phyloP scores from a whole-genome alignment of 2,797 vertebrate genomes.

The Hippoglossus hippoglossus region DNA sequence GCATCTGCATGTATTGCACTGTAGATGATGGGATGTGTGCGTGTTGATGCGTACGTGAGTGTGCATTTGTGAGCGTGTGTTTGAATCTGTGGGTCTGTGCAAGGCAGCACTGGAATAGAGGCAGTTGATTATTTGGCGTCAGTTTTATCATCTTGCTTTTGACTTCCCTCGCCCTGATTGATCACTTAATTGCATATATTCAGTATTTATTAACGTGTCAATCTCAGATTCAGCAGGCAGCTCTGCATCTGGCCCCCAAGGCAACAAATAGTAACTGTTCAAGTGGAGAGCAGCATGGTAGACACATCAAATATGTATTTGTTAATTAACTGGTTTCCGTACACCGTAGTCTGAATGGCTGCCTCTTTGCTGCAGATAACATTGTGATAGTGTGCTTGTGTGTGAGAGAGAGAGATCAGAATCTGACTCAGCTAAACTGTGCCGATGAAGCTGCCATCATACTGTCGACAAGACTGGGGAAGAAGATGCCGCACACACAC shows the following conservation, averaged over 20 bases:
- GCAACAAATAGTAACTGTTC: slow-evolving; percentile 34
- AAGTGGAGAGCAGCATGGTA: slow-evolving; percentile 29
- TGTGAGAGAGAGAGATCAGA: slow-evolving; percentile 8
- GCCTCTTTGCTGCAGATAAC: slow-evolving; percentile 2
- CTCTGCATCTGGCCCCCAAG: slow-evolving; percentile 24
- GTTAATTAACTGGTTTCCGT: slow-evolving; percentile 37
- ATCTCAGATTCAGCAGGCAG: slow-evolving; percentile 24
- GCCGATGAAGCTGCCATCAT: slow-evolving; percentile 57
- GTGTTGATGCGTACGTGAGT: not conserved
- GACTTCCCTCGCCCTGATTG: slow-evolving; percentile 34
- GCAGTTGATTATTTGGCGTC: slow-evolving; percentile 23
- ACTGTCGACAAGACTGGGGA: slow-evolving; percentile 48
- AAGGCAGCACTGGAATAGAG: slow-evolving; percentile 27
- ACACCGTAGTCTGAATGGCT: slow-evolving; percentile 4
- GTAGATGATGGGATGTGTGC: slow-evolving; percentile 29
- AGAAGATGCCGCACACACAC: slow-evolving; percentile 10
- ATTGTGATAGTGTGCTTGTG: slow-evolving; percentile 34
- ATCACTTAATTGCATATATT: slow-evolving; percentile 51
- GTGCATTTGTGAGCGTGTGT: slow-evolving; percentile 5
- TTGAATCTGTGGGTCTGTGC: slow-evolving; percentile 1
- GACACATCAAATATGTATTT: slow-evolving; percentile 46
- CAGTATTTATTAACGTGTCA: slow-evolving; percentile 52
- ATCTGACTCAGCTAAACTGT: slow-evolving; percentile 64
- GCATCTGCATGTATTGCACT: slow-evolving; percentile 60
- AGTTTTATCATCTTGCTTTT: slow-evolving; percentile 36